phyloP scores from a whole-genome alignment of 2,113 vertebrate genomes.

The Dryoscopus gambensis region DNA sequence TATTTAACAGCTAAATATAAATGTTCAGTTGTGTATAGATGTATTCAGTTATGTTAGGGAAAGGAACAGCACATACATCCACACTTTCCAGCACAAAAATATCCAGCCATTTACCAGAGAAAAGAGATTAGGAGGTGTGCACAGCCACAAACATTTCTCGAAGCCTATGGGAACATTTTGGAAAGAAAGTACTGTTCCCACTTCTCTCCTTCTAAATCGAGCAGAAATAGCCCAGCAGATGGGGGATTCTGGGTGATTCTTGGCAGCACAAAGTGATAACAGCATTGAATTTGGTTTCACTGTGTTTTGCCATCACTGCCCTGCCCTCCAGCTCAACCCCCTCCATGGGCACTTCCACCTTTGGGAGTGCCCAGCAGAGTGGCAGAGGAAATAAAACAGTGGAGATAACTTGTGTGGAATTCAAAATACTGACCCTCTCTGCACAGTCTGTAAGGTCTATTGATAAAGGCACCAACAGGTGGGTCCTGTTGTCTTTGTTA shows the following conservation, averaged over 20 bases:
- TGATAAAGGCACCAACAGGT: neutral
- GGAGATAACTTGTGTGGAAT: neutral
- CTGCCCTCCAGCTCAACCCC: neutral
- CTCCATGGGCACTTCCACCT: neutral
- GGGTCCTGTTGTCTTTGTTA: neutral
- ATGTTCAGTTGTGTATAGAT: neutral
- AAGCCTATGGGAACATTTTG: neutral
- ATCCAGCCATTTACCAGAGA: neutral
- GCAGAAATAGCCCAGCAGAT: neutral
- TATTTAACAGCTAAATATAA: constrained; percentile 1
- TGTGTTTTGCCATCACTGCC: neutral
- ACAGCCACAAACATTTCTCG: neutral
- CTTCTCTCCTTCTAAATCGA: neutral
- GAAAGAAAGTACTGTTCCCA: neutral
- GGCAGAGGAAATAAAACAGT: neutral
- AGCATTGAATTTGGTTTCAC: neutral
- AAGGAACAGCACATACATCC: constrained; percentile 5
- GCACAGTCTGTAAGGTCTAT: neutral
- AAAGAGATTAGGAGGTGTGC: neutral
- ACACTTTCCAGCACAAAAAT: constrained; percentile 5
- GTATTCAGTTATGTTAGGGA: neutral
- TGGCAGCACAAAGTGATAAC: neutral
- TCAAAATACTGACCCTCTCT: neutral
- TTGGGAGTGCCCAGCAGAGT: neutral
- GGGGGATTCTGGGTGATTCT: neutral